Base-by-base conservation (phyloP, 1,140 invertebrate species). In the Berghia stephanieae region DNA sequence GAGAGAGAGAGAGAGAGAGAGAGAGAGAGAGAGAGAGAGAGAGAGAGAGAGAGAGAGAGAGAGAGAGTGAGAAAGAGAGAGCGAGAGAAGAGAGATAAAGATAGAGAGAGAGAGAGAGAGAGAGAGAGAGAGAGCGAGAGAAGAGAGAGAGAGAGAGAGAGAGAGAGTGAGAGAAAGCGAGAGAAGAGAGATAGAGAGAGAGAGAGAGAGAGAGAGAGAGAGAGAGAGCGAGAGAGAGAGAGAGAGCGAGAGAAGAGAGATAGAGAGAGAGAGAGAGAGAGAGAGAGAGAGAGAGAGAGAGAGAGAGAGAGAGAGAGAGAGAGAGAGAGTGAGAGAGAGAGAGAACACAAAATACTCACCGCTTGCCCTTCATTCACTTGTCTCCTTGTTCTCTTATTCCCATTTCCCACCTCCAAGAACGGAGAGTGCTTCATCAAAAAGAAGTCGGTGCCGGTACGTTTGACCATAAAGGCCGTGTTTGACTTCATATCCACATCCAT, bases 401-500 rank as follows among this genome's bases (percentile, higher is more conserved):
- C 8, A 18, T 18, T 44, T 5, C 3, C 8, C 21, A 6, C 21
- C 6, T 43, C n/a, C 3, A 18, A 27, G 4, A 16, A n/a, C 57
- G 49, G 18, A 18, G 18, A 71, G 34, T 21, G 40, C 2, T 5
- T 73, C 21, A 44, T 70, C 67, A 42, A 70, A 49, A 40, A 70
- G 67, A 67, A 68, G 18, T 52, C 63, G 27, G 38, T 67, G 52
- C 34, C 43, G 36, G 68, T 43, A 8, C 77, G 67, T 31, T 57
- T 68, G 49, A 74, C 60, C 55, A 79, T 42, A 38, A 79, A 81
- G 3, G 46, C 49, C 3, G 49, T 57, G 46, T 57, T 52, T 3
- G 75, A 55, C n/a, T 70, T 69, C 13, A 73, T 73, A 49, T 82
- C 81, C 60, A 83, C 75, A 49, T 80, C 81, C 46, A 84, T 74